Conservation (phyloP, 2,888 invertebrate genomes). For the Rhingia campestris region DNA sequence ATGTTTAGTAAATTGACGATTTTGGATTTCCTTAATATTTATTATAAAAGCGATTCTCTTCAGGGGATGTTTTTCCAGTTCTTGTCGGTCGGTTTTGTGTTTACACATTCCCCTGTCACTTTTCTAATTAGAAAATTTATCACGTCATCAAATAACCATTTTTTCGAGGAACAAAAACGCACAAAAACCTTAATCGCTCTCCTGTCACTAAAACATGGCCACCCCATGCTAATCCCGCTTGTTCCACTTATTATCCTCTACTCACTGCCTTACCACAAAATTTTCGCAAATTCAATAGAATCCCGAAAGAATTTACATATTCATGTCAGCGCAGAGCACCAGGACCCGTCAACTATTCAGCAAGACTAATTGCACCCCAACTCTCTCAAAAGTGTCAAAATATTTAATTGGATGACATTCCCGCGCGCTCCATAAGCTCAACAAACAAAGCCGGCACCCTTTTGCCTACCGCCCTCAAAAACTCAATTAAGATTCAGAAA, state of each 20-base stretch:
- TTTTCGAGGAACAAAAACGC: too few relatives aligned
- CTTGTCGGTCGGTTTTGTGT: too few relatives aligned
- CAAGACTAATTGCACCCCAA: conserved; percentile 41
- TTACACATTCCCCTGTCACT: too few relatives aligned
- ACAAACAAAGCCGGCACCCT: conserved; percentile 27
- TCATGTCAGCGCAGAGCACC: background rate
- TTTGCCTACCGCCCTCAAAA: conserved; percentile 10
- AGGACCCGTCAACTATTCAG: conserved; percentile 20
- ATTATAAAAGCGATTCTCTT: too few relatives aligned
- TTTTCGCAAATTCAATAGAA: background rate
- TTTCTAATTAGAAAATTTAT: too few relatives aligned
- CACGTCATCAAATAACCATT: too few relatives aligned
- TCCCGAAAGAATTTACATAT: background rate
- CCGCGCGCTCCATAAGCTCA: background rate
- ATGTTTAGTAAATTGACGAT: too few relatives aligned
- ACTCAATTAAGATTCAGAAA: conserved; percentile 61
- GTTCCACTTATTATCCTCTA: background rate
- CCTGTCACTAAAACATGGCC: too few relatives aligned
- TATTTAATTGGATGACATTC: conserved; percentile 51
- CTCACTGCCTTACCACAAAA: background rate
- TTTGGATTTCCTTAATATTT: too few relatives aligned
- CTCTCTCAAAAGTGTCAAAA: conserved; percentile 43
- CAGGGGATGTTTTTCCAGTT: too few relatives aligned
- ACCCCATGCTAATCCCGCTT: too few relatives aligned
- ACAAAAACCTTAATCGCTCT: too few relatives aligned